phyloP scores from a whole-genome alignment of 2,888 invertebrate genomes.

The Lasioglossum zephyrum region DNA sequence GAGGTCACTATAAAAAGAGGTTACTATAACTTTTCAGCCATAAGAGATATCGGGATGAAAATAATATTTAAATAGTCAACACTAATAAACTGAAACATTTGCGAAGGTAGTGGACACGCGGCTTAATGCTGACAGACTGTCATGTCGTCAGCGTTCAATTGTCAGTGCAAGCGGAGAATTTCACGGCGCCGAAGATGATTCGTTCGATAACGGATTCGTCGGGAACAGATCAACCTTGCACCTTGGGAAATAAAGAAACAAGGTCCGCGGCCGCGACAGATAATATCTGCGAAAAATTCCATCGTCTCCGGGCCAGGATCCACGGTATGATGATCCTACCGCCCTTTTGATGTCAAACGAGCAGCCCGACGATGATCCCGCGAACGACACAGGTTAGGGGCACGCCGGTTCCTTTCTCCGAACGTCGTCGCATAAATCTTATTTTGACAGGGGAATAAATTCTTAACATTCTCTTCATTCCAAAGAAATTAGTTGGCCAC shows the following conservation, averaged over 20 bases:
- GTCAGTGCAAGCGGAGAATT: constrained; percentile 26
- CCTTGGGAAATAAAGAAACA: constrained; percentile 19
- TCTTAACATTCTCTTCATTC: neutral
- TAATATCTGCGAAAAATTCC: constrained; percentile 41
- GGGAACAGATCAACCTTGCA: constrained; percentile 9
- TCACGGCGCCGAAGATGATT: constrained; percentile 36
- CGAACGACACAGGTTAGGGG: constrained; percentile 74
- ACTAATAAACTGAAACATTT: neutral
- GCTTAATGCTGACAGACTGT: neutral
- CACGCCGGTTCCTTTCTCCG: neutral
- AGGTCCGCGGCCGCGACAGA: constrained; percentile 28
- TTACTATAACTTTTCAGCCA: too few relatives aligned
- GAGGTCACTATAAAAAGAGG: too few relatives aligned
- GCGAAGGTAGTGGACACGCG: neutral
- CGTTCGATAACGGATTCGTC: constrained; percentile 10
- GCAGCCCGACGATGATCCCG: constrained; percentile 57
- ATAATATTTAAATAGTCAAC: too few relatives aligned
- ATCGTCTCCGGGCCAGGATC: constrained; percentile 21
- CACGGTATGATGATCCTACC: constrained; percentile 51
- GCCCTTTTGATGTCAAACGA: constrained; percentile 77
- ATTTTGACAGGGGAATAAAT: neutral
- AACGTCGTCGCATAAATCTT: neutral
- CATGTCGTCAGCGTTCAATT: constrained; percentile 37
- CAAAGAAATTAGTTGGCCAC: neutral
- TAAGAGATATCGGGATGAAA: too few relatives aligned